These are phyloP conservation scores for Centroberyx gerrardi DNA, from an alignment of 2,797 vertebrate genomes.

Conservation along the genomic window DNA sequence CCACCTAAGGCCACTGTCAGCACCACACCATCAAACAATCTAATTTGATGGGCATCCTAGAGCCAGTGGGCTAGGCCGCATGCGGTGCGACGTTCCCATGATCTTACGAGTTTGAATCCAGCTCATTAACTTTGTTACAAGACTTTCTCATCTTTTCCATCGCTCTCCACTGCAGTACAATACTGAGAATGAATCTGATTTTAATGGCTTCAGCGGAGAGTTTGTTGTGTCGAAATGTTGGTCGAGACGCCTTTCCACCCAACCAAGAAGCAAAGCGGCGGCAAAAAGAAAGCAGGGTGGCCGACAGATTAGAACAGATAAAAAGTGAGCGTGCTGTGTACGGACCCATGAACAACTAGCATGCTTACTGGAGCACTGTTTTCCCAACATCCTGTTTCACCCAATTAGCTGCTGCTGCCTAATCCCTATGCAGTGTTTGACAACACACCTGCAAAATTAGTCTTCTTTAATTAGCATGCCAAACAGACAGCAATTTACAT, in stretches of 20 bases:
- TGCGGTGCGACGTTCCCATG: background rate
- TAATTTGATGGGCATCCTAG: background rate
- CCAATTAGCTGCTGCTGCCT: slow-evolving; percentile 4
- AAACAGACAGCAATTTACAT: slow-evolving; percentile 25
- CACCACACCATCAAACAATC: background rate
- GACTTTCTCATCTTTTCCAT: background rate
- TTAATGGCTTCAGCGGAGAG: slow-evolving; percentile 5
- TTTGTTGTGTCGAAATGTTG: slow-evolving; percentile 22
- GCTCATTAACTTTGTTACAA: background rate
- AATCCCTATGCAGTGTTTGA: slow-evolving; percentile 9
- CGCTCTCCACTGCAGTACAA: background rate
- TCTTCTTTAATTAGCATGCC: slow-evolving; percentile 26
- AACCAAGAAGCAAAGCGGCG: background rate
- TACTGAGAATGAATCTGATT: slow-evolving; percentile 10
- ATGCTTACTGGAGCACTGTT: background rate
- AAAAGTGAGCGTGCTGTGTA: background rate
- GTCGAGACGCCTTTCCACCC: background rate
- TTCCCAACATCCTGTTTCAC: background rate
- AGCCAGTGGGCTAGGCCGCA: background rate
- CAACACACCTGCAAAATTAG: slow-evolving; percentile 22
- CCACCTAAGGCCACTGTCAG: slow-evolving; percentile 6
- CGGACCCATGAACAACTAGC: background rate
- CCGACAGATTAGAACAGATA: background rate
- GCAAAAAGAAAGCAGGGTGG: background rate
- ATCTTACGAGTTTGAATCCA: slow-evolving; percentile 19